Evolutionary conservation across 2,888 invertebrate genomes (phyloP).

Genomic region (Apotomis turbidana): DNA sequence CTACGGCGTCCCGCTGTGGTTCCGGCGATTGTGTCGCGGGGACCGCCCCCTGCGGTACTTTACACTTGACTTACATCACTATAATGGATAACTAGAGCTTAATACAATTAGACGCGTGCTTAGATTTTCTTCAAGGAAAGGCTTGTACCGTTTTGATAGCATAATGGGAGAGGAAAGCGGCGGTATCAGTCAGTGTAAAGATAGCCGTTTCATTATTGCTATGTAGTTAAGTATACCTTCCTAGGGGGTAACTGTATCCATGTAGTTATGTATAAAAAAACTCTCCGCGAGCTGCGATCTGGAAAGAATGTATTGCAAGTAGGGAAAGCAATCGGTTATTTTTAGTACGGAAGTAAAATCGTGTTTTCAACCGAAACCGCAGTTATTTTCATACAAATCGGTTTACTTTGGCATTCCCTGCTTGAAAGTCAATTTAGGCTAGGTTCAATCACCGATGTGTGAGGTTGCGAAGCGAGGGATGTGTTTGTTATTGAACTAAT

Average conservation of each 20-base stretch:
- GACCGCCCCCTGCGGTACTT: constrained; percentile 59
- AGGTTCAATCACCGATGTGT: no score
- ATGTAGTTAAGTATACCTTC: background rate
- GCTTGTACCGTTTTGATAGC: constrained; percentile 28
- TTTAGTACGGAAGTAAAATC: no score
- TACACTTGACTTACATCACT: constrained; percentile 35
- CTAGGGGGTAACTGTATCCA: background rate
- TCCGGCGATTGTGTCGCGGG: constrained; percentile 71
- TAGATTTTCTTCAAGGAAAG: constrained; percentile 20
- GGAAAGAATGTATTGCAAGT: no score
- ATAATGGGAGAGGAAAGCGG: constrained; percentile 22
- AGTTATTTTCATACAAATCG: no score
- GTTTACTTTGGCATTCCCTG: no score
- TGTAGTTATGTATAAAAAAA: no score
- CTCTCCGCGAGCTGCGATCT: no score
- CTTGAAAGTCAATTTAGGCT: no score
- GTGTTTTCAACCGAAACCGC: no score
- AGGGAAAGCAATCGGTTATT: no score
- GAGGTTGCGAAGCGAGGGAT: no score
- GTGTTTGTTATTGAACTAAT: no score
- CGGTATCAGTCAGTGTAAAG: background rate
- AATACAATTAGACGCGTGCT: constrained; percentile 25
- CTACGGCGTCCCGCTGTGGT: constrained; percentile 65
- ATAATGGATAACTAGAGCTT: constrained; percentile 34
- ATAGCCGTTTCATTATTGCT: background rate